Percentiles rank a stretch among this genome's conserved stretches.
These are phyloP conservation scores for Lepidurus packardi DNA, from an alignment of 1,140 invertebrate genomes.

Conservation along the genomic window DNA sequence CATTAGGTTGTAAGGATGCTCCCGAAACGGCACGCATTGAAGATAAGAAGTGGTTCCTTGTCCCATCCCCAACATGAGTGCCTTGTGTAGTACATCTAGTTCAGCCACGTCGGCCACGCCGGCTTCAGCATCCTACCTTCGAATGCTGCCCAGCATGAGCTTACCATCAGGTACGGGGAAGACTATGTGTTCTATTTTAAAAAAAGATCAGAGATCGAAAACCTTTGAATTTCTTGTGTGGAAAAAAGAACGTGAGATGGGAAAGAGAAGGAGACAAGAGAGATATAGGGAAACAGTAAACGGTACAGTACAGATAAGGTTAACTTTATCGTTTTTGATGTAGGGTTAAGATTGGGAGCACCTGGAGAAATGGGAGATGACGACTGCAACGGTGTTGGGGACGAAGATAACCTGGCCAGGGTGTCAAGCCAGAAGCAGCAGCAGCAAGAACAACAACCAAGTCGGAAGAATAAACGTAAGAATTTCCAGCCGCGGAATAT, in stretches of 20 bases:
- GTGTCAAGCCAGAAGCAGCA: background rate
- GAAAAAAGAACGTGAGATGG: background rate
- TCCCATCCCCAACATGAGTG: constrained; percentile 16
- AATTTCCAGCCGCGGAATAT: constrained; percentile 61
- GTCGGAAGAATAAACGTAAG: constrained; percentile 57
- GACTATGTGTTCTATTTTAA: too few relatives aligned
- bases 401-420: background rate
- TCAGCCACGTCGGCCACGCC: constrained; percentile 5
- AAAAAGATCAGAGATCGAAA: too few relatives aligned
- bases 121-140: constrained; percentile 4
- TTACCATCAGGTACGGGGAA: constrained; percentile 5
- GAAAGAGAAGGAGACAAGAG: background rate
- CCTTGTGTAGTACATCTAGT: constrained; percentile 17
- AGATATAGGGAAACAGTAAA: background rate
- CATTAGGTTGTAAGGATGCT: constrained; percentile 15
- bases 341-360: constrained; percentile 2
- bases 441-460: constrained; percentile 43
- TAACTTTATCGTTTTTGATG: background rate
- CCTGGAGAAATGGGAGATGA: background rate
- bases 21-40: constrained; percentile 13
- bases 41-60: constrained; percentile 18
- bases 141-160: constrained; percentile 13
- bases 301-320: background rate
- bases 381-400: background rate
- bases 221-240: background rate